Percentiles rank a stretch among this genome's conserved stretches.
These are phyloP conservation scores for Baryphthengus martii DNA, from an alignment of 2,113 vertebrate genomes.

Conservation along the genomic window DNA sequence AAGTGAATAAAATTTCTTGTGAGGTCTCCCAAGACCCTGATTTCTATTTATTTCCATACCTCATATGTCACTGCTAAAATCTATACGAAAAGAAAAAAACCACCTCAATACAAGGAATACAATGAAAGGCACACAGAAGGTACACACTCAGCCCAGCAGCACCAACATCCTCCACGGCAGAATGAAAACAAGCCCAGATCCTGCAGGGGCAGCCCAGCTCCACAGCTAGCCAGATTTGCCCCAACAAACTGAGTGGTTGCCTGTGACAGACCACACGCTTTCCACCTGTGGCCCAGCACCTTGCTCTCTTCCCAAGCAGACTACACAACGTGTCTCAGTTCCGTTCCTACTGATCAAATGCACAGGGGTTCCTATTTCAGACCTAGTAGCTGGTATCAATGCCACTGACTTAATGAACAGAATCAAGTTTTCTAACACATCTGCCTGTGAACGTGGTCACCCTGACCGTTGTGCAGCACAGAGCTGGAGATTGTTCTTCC, in stretches of 20 bases:
- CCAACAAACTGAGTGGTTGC: background rate
- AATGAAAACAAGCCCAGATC: background rate
- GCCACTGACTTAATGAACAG: background rate
- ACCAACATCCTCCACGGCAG: background rate
- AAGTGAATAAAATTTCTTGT: background rate
- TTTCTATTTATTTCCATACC: background rate
- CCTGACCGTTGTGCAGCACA: background rate
- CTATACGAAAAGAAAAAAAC: background rate
- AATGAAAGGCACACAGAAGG: background rate
- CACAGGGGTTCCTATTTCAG: background rate
- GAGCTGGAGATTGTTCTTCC: background rate
- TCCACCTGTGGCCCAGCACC: background rate
- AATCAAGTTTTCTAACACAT: background rate
- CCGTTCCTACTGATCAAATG: background rate
- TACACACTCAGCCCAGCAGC: background rate
- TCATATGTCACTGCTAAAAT: background rate
- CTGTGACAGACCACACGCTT: background rate
- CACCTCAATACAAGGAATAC: background rate
- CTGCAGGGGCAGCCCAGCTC: background rate
- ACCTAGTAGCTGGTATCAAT: background rate
- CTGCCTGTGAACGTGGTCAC: background rate
- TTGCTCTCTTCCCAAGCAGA: background rate
- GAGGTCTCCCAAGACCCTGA: background rate
- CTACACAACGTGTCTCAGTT: background rate
- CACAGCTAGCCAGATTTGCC: rapidly evolving